Percentiles rank a stretch among this genome's conserved stretches.
These are phyloP conservation scores for Phalloptychus januarius DNA, from an alignment of 2,797 vertebrate species.

Conservation along the genomic window DNA sequence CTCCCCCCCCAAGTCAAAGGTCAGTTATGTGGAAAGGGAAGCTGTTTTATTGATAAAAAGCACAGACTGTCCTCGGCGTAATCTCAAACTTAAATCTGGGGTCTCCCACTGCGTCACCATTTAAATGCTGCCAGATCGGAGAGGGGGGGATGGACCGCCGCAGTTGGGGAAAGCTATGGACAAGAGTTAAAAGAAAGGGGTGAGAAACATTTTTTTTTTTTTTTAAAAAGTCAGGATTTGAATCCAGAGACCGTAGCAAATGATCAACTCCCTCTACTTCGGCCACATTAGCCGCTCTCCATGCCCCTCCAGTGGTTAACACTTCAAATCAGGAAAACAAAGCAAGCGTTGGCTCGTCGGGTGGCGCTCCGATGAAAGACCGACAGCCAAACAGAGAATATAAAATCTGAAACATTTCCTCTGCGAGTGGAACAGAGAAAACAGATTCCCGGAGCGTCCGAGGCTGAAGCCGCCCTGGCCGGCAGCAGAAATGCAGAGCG, in stretches of 20 bases:
- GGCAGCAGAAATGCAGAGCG: neutral
- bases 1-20: neutral
- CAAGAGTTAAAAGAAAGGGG: constrained; percentile 11
- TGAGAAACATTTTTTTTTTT: too few species aligned
- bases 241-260: constrained; percentile 16
- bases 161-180: neutral
- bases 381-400: neutral
- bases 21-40: neutral
- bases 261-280: constrained; percentile 28
- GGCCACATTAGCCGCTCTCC: constrained; percentile 43
- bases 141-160: neutral
- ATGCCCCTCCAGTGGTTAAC: constrained; percentile 47
- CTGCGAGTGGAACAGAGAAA: neutral
- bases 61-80: neutral
- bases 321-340: constrained; percentile 34
- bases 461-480: constrained; percentile 1
- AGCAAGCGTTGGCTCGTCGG: neutral
- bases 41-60: neutral
- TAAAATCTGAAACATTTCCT: neutral
- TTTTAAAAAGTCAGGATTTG: constrained; percentile 27
- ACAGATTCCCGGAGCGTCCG: neutral
- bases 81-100: neutral
- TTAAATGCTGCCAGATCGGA: neutral
- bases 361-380: neutral
- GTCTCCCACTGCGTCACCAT: neutral